phyloP scores from a whole-genome alignment of 2,888 invertebrate genomes.

The Drosophila quasianomalipes region DNA sequence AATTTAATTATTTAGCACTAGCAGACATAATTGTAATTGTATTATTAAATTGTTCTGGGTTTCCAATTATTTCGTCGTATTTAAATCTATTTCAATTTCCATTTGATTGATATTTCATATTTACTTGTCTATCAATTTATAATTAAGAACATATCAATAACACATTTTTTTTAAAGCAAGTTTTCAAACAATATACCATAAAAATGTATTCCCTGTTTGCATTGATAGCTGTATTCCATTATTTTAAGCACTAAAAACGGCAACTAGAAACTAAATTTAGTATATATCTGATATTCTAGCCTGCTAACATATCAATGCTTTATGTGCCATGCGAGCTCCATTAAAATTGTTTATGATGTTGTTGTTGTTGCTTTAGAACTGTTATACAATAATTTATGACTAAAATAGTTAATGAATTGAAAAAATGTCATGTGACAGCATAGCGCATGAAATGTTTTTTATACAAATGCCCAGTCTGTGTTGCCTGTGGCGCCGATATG shows the following conservation, averaged over 20 bases:
- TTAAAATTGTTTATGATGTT: conserved; percentile 11
- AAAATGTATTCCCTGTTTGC: not conserved
- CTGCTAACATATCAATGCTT: conserved; percentile 4
- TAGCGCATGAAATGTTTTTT: conserved; percentile 60
- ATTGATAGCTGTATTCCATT: not conserved
- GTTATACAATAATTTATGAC: conserved; percentile 60
- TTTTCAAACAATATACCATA: not conserved
- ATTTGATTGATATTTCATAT: not conserved
- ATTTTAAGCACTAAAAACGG: not conserved
- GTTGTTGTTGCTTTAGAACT: conserved; percentile 31
- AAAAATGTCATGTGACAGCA: conserved; percentile 70
- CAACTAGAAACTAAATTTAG: conserved; percentile 10
- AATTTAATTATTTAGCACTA: too few relatives aligned
- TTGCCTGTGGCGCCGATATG: conserved; percentile 54
- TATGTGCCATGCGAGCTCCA: conserved; percentile 21
- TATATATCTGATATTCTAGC: not conserved
- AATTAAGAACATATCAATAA: not conserved
- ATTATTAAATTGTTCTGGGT: not conserved
- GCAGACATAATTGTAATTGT: too few relatives aligned
- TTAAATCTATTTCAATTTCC: not conserved
- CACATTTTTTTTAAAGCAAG: not conserved
- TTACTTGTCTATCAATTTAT: not conserved
- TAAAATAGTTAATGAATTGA: conserved; percentile 75
- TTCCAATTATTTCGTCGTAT: not conserved
- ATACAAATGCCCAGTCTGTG: conserved; percentile 47